phyloP scores from a whole-genome alignment of 2,797 vertebrate genomes.

The Ciconia nigra region DNA sequence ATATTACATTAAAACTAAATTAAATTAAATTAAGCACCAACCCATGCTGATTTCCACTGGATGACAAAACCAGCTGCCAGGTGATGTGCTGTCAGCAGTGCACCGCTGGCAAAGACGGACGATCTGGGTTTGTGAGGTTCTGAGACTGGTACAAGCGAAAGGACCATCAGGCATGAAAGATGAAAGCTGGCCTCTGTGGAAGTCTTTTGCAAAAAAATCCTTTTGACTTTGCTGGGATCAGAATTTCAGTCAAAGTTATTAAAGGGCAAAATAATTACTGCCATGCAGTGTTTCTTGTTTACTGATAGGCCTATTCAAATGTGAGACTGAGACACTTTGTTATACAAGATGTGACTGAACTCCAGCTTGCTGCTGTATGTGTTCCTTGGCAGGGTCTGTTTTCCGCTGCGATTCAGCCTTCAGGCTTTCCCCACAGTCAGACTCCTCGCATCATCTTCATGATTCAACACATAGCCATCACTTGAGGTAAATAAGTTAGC shows the following conservation, averaged over 20 bases:
- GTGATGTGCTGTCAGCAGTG: background rate
- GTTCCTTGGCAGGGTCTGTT: background rate
- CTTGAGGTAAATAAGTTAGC: background rate
- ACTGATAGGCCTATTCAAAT: background rate
- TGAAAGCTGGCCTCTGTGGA: background rate
- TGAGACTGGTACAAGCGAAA: background rate
- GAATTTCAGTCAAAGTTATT: background rate
- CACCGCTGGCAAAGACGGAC: background rate
- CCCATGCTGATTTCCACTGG: background rate
- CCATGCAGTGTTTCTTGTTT: background rate
- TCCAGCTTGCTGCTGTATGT: background rate
- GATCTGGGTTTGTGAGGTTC: background rate
- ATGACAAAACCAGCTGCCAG: background rate
- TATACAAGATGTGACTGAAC: background rate
- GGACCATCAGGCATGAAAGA: background rate
- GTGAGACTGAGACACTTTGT: background rate
- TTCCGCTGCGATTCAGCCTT: background rate
- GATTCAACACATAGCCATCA: rapidly evolving
- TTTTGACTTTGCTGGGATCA: background rate
- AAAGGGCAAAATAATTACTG: background rate
- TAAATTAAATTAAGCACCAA: background rate
- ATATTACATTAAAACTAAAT: background rate
- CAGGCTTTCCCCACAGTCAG: background rate
- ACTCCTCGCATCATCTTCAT: background rate
- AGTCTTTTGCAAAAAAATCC: background rate